A percentile compares a stretch with the other conserved stretches of the same genome.
phyloP scores from a whole-genome alignment of 2,888 invertebrate genomes.

The Tinea trinotella region DNA sequence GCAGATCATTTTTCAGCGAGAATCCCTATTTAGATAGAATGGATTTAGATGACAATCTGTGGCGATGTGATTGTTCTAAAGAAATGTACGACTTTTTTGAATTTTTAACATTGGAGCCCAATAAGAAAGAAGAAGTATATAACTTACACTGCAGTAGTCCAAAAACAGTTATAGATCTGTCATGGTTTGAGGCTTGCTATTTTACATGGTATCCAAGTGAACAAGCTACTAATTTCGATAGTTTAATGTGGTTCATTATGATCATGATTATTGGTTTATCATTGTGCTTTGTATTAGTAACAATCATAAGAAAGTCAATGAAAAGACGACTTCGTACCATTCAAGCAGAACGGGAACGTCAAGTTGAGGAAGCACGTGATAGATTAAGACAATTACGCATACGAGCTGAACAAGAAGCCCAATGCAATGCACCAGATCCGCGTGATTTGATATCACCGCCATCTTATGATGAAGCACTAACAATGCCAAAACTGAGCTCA shows the following conservation, averaged over 20 bases:
- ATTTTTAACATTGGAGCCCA: slow-evolving; percentile 71
- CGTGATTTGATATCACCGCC: slow-evolving; percentile 80
- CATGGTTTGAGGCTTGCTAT: slow-evolving; percentile 80
- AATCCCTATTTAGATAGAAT: slow-evolving; percentile 73
- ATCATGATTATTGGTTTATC: slow-evolving; percentile 67
- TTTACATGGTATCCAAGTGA: slow-evolving; percentile 70
- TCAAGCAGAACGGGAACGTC: slow-evolving; percentile 67
- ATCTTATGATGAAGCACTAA: slow-evolving; percentile 82
- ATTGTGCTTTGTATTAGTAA: slow-evolving; percentile 65
- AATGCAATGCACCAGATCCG: slow-evolving; percentile 77
- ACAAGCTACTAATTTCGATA: slow-evolving; percentile 50
- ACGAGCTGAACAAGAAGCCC: slow-evolving; percentile 64
- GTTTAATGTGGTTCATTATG: slow-evolving; percentile 74
- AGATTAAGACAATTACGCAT: slow-evolving; percentile 67
- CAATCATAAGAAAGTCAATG: slow-evolving; percentile 69
- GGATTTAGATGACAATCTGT: slow-evolving; percentile 80
- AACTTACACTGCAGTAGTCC: slow-evolving; percentile 79
- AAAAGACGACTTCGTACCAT: slow-evolving; percentile 62
- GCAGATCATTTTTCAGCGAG: slow-evolving; percentile 69
- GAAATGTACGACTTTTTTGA: slow-evolving; percentile 75
- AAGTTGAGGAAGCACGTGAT: slow-evolving; percentile 72
- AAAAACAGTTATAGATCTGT: slow-evolving; percentile 70
- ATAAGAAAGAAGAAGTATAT: slow-evolving; percentile 61
- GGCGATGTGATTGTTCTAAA: slow-evolving; percentile 82
- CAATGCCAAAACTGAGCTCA: slow-evolving; percentile 78